Evolutionary conservation across 2,888 invertebrate genomes (phyloP), one percentile per base, ranked within the genome.

Genomic region (Phanerotoma sp.): DNA sequence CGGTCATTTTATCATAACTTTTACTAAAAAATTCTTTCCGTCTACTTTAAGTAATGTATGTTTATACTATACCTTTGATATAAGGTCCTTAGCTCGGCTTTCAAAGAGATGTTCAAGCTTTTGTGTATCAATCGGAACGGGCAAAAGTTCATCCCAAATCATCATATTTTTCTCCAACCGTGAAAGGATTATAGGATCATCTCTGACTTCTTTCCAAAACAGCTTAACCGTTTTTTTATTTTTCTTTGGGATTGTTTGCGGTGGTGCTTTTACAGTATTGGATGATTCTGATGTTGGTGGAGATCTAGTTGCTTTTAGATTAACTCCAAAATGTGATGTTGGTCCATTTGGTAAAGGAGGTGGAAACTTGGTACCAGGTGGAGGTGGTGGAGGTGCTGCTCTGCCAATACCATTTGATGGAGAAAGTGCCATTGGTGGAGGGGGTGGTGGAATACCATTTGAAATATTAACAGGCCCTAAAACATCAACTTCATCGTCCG

Each of bases 81-180:
- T 86, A 68, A 96, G 82, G 81, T 98, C 99, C 80, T 96, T 96
- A 62, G 94, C 92, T 70, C 95, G 86, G 28, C 94, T 94, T 79
- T 99, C 99, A 78, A 99, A 99, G 57, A 99, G 83, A 79, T 96
- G 94, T 74, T 98, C 96, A 68, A 99, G 79, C 79, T 93, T 93
- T 68, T 92, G 89, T 6, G 91, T 92, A 75, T 99, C 98, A 21
- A 99, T 84, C 50, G 84, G 83, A 5, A 97, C 87, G 22, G 88
- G 85, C 33, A 86, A 86, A 47, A 97, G 77, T 72, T 94, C 93
- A 74, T 95, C 93, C 97, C 97, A 97, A 72, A 97, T 91, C 68
- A 88, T 87, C 48, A 75, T 76, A 62, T 73, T 72, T 49, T 73
- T 72, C 46, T 74, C 87, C 84, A 61, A 81, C 81, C 72, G 66